Percentiles rank a stretch among this genome's conserved stretches.
phyloP scores from a whole-genome alignment of 64 coral and sea anemone species.

The Pachyseris speciosa region DNA sequence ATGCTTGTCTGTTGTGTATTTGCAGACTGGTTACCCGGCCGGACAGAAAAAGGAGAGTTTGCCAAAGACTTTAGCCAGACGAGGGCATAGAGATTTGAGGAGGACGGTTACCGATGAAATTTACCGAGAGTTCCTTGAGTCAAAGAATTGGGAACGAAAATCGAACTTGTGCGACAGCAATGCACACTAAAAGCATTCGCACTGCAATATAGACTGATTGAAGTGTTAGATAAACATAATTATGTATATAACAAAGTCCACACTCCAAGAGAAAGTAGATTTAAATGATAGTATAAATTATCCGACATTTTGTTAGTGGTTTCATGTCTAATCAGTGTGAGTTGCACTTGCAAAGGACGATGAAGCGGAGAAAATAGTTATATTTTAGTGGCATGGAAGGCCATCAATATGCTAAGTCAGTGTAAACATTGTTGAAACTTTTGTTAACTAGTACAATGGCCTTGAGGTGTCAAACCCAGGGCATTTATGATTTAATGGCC shows the following conservation, averaged over 20 bases:
- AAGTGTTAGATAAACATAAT: slow-evolving; percentile 51
- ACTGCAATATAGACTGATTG: slow-evolving; percentile 45
- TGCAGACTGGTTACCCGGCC: slow-evolving; percentile 1
- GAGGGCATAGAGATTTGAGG: too few species aligned
- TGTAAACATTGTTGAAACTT: slow-evolving; percentile 63
- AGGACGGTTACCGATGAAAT: not conserved
- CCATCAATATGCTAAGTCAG: slow-evolving; percentile 35
- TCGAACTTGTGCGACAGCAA: not conserved
- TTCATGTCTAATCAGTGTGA: not conserved
- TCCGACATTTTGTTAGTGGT: not conserved
- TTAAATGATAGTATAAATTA: slow-evolving; percentile 33
- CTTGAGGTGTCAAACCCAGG: slow-evolving; percentile 30
- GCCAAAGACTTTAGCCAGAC: slow-evolving; percentile 38
- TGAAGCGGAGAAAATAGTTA: not conserved
- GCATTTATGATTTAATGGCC: slow-evolving; percentile 53
- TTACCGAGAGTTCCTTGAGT: not conserved
- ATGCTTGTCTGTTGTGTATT: slow-evolving; percentile 17
- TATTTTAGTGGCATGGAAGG: not conserved
- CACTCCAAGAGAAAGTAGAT: slow-evolving; percentile 54
- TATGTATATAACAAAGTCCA: slow-evolving; percentile 42
- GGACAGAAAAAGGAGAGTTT: slow-evolving; percentile 26
- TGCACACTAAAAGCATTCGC: slow-evolving; percentile 30
- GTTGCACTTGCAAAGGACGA: not conserved
- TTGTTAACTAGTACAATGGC: slow-evolving; percentile 62
- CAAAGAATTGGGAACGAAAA: not conserved